Evolutionary conservation across 2,113 vertebrate genomes (phyloP).

Genomic region (Athene cunicularia): DNA sequence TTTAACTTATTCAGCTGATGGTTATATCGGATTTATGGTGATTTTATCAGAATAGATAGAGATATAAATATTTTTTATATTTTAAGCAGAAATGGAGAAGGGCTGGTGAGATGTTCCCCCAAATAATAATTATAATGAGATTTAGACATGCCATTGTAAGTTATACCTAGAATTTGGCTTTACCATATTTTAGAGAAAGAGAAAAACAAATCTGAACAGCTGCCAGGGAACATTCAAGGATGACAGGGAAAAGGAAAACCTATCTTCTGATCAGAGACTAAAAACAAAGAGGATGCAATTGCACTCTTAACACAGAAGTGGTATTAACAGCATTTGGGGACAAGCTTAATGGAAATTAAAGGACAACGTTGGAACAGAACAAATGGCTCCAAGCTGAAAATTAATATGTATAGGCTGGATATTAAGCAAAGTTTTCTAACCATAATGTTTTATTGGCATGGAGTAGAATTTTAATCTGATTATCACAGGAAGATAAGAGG

Average conservation of each 20-base stretch:
- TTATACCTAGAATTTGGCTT: not conserved
- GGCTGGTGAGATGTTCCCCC: not conserved
- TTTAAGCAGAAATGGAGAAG: not conserved
- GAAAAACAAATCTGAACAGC: not conserved
- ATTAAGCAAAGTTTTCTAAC: not conserved
- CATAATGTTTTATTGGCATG: not conserved
- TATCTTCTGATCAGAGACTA: not conserved
- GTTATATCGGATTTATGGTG: not conserved
- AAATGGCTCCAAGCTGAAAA: conserved; percentile 6
- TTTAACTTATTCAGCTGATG: not conserved
- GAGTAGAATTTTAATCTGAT: not conserved
- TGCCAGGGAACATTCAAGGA: not conserved
- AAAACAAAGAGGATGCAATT: not conserved
- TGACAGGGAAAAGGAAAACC: not conserved
- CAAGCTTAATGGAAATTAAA: conserved; percentile 25
- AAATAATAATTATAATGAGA: not conserved
- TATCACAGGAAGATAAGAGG: not conserved
- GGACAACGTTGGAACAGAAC: not conserved
- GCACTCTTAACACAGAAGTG: not conserved
- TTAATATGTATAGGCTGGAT: not conserved
- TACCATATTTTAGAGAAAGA: not conserved
- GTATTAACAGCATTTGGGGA: not conserved
- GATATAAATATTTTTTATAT: not conserved
- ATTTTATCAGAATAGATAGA: not conserved
- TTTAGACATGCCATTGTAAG: not conserved